Conservation (phyloP, 2,113 vertebrate genomes). For the Oostethus manadensis region DNA sequence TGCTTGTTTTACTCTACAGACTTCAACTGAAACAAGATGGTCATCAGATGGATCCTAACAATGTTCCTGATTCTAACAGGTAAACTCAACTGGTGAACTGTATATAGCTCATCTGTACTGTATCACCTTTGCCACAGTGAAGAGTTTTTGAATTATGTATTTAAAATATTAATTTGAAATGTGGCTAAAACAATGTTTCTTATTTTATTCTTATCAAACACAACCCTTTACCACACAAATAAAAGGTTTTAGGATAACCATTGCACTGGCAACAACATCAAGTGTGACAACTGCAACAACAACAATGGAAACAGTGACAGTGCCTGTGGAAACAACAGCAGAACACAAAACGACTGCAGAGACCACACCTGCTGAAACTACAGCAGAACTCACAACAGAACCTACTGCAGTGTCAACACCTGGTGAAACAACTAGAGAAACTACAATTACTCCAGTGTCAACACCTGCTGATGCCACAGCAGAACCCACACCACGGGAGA, state of each 20-base stretch:
- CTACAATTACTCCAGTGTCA: too few species aligned
- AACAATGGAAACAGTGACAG: background rate
- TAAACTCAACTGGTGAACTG: background rate
- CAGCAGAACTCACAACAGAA: too few species aligned
- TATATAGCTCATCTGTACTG: background rate
- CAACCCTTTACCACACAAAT: background rate
- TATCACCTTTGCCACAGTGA: too few species aligned
- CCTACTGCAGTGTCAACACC: too few species aligned
- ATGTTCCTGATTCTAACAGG: slow-evolving; percentile 2
- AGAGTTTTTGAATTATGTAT: background rate
- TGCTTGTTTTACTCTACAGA: background rate
- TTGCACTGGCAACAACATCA: background rate
- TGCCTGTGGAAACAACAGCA: background rate
- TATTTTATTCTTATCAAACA: background rate
- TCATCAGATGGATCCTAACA: background rate
- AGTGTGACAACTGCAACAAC: background rate
- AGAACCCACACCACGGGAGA: background rate
- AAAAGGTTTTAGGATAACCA: background rate
- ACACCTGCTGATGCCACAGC: too few species aligned
- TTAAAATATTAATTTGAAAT: background rate
- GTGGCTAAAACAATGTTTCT: background rate
- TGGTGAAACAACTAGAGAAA: too few species aligned
- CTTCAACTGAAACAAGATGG: background rate
- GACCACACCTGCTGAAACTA: background rate
- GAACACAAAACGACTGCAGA: background rate